Percentiles rank a stretch among this genome's conserved stretches.
These are phyloP conservation scores for Siderastrea radians DNA, from an alignment of 92 coral and sea anemone species.

Conservation along the genomic window DNA sequence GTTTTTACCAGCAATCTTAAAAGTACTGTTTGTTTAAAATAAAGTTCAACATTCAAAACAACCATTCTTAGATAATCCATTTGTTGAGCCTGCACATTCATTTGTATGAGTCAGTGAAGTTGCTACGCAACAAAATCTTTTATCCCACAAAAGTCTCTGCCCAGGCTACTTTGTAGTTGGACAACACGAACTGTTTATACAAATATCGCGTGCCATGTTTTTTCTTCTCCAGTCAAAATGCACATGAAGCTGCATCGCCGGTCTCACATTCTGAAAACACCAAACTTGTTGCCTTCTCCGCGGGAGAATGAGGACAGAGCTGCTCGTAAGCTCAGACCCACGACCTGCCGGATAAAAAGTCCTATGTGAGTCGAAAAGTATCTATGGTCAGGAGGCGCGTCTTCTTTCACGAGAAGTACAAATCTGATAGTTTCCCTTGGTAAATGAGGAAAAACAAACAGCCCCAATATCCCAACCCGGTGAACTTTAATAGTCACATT, in stretches of 20 bases:
- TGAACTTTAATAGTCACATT: background rate
- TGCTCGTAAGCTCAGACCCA: conserved; percentile 79
- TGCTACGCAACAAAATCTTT: background rate
- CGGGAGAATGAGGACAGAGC: conserved; percentile 51
- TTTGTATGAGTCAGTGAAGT: background rate
- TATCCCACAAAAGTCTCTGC: background rate
- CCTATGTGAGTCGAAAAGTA: background rate
- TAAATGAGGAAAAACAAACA: too few relatives aligned
- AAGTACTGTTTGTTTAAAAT: too few relatives aligned
- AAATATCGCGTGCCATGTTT: background rate
- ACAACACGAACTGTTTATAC: background rate
- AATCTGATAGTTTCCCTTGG: too few relatives aligned
- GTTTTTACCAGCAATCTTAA: too few relatives aligned
- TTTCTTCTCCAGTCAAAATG: background rate
- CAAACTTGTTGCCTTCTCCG: conserved; percentile 29
- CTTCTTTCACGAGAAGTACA: background rate
- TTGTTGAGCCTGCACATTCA: too few relatives aligned
- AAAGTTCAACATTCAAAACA: too few relatives aligned
- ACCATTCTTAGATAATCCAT: too few relatives aligned
- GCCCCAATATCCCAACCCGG: too few relatives aligned
- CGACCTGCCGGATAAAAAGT: conserved; percentile 50
- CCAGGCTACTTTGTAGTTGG: background rate
- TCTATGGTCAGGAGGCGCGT: background rate
- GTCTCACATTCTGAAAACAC: conserved; percentile 80
- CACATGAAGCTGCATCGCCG: background rate